Evolutionary conservation across 2,797 vertebrate species (phyloP).

Genomic region (Enteromius thamalakanensis): DNA sequence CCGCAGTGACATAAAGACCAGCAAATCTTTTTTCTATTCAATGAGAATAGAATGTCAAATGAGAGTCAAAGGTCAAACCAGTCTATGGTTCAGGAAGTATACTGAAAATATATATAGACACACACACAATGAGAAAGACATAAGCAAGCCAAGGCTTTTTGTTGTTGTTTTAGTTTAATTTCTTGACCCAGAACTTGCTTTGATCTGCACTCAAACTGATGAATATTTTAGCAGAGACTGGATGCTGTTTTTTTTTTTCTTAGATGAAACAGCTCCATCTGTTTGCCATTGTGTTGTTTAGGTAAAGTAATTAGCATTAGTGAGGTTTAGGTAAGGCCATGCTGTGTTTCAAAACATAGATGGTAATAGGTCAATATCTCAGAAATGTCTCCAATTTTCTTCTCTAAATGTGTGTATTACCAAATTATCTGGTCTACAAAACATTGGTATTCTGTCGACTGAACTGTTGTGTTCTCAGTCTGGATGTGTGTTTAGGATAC

Average conservation of each 20-base stretch:
- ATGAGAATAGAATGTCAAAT: slow-evolving; percentile 42
- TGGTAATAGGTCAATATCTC: neutral
- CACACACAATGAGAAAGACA: neutral
- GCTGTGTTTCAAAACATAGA: slow-evolving; percentile 10
- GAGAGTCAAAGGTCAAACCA: slow-evolving; percentile 14
- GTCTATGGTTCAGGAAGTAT: neutral
- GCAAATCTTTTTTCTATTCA: slow-evolving; percentile 30
- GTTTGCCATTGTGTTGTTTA: slow-evolving; percentile 30
- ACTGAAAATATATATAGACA: neutral
- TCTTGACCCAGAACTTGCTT: slow-evolving; percentile 41
- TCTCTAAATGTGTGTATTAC: slow-evolving; percentile 7
- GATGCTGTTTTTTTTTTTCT: slow-evolving; percentile 43
- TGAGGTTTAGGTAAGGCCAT: slow-evolving; percentile 9
- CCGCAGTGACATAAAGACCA: slow-evolving; percentile 33
- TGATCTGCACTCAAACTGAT: slow-evolving; percentile 55
- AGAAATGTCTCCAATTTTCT: neutral
- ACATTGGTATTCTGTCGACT: neutral
- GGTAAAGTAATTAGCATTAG: slow-evolving; percentile 14
- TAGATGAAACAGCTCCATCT: slow-evolving; percentile 50
- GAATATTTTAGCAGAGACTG: slow-evolving; percentile 54
- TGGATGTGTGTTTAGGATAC: slow-evolving; percentile 24
- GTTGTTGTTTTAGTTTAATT: slow-evolving; percentile 43
- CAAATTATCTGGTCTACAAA: neutral
- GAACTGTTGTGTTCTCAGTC: slow-evolving; percentile 33
- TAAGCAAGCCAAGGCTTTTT: neutral